Conservation (phyloP, 2,797 vertebrate genomes). For the Danio aesculapii region DNA sequence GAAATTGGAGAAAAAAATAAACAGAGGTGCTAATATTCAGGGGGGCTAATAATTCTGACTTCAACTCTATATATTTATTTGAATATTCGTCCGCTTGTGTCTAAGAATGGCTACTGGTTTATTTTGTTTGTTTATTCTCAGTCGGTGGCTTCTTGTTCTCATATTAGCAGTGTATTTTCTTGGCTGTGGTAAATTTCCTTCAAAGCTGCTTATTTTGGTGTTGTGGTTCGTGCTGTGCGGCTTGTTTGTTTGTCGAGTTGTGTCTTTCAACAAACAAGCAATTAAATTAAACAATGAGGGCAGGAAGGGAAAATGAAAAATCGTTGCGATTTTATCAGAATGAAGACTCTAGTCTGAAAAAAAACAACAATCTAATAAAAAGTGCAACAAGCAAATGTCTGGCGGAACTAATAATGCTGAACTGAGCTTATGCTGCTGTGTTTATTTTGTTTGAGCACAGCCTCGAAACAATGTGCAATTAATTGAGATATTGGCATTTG, state of each 20-base stretch:
- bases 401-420: background rate
- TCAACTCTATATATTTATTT: background rate
- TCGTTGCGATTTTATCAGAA: background rate
- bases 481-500: background rate
- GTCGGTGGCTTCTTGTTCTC: background rate
- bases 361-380: background rate
- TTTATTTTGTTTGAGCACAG: background rate
- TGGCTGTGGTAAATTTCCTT: background rate
- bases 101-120: background rate
- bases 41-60: too few species aligned
- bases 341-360: background rate
- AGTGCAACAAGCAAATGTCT: background rate
- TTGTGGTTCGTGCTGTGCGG: background rate
- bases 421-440: background rate
- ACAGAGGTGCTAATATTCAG: too few species aligned
- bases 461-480: background rate
- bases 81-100: background rate
- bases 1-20: too few species aligned
- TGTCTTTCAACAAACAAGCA: conserved; percentile 6
- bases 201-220: background rate
- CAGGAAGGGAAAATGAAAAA: background rate
- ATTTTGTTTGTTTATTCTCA: background rate
- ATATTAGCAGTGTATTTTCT: background rate
- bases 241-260: conserved; percentile 13
- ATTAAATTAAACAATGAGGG: background rate